Conservation (phyloP, 1,140 invertebrate species). For the Reticulitermes speratus region DNA sequence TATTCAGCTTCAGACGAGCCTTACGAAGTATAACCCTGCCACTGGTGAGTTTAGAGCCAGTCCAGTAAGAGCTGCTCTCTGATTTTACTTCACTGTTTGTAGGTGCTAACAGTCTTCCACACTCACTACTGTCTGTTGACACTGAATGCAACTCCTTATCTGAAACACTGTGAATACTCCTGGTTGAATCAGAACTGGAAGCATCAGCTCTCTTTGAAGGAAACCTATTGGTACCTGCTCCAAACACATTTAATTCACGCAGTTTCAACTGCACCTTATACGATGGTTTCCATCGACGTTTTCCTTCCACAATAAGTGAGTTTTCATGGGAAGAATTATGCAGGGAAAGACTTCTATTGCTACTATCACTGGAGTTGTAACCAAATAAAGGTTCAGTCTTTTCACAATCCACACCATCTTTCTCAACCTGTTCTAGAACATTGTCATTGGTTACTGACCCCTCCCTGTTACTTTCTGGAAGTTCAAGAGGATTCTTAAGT, state of each 20-base stretch:
- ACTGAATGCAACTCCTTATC: neutral
- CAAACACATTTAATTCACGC: conserved; percentile 31
- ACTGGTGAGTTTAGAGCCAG: conserved; percentile 40
- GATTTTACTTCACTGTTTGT: neutral
- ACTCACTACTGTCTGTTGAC: conserved; percentile 7
- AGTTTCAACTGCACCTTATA: conserved; percentile 32
- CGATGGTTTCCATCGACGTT: conserved; percentile 29
- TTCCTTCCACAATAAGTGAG: conserved; percentile 27
- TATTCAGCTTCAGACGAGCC: conserved; percentile 64
- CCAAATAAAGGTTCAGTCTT: neutral
- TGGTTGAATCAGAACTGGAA: conserved; percentile 20
- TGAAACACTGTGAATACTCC: conserved; percentile 21
- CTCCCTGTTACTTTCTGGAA: neutral
- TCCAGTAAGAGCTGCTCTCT: neutral
- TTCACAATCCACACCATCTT: neutral
- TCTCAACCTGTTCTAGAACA: conserved; percentile 17
- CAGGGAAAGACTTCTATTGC: conserved; percentile 3
- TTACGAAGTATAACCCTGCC: conserved; percentile 69
- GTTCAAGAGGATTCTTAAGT: neutral
- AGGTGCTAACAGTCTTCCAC: neutral
- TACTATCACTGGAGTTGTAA: neutral
- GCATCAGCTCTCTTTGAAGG: conserved; percentile 1
- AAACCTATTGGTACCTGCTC: conserved; percentile 30
- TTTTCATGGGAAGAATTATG: neutral
- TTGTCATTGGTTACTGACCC: neutral